Base-by-base conservation (phyloP, 2,888 invertebrate species). In the Agonopterix arenella region DNA sequence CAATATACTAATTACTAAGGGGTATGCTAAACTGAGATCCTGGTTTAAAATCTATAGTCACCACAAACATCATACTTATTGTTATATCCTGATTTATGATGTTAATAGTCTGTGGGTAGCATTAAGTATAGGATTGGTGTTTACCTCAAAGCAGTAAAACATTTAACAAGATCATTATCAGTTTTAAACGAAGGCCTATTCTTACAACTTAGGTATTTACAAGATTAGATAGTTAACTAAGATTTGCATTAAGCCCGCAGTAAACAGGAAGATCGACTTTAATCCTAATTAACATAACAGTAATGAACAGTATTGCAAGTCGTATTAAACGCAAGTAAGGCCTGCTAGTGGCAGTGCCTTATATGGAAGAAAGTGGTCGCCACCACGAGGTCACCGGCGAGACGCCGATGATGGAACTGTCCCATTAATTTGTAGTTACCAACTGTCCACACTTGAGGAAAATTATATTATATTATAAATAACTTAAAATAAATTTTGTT, bases 281-380 rank as follows among this genome's bases (percentile, higher is more conserved):
- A n/a, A 40, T 40, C 11, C 40, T 40, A 40, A n/a, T 40, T 11
- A 11, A 44, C 44, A 45, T 40, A 49, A 36, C 38, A 16, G 38
- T 37, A 28, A 28, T 28, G 28, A 28, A 28, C 7, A 28, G 28
- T 28, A 28, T 28, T 28, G 28, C 28, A 28, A 28, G 28, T 28
- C 28, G 28, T 28, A 28, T 28, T 28, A 7, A 28, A 28, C 7
- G 28, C 28, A 28, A 7, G 36, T 76, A 75, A 76, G 77, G 77
- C 68, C 73, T 76, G 64, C 70, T 11, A 66, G 58, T 28, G 5
- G 28, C 28, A 28, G 28, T 64, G 51, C 77, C 77, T 51, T 78
- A 71, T 66, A 75, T 57, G 78, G 77, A 49, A 56, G 65, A 56
- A 66, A 69, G 66, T 60, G 60, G 57, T 36, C 53, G 46, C 51